Evolutionary conservation across 2,888 invertebrate genomes (phyloP).

Genomic region (Tricholauxania praeusta): DNA sequence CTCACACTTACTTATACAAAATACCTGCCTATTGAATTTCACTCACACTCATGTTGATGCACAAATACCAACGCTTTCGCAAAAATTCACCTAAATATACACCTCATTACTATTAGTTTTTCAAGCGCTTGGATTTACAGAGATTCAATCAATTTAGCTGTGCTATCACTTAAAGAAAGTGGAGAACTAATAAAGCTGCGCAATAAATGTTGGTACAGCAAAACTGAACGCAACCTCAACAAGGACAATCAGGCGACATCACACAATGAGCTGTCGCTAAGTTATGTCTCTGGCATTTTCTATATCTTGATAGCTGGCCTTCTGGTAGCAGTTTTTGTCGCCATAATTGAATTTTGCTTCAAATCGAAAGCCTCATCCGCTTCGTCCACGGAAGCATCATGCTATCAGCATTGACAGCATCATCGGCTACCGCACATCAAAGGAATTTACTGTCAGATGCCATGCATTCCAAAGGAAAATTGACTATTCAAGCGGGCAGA

Average conservation of each 20-base stretch:
- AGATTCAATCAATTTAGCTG: constrained; percentile 92
- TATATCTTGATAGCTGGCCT: constrained; percentile 97
- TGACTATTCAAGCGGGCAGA: constrained; percentile 81
- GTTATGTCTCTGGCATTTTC: constrained; percentile 99
- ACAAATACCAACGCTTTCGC: too few relatives aligned
- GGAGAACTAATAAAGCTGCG: constrained; percentile 91
- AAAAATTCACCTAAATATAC: too few relatives aligned
- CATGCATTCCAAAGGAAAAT: constrained; percentile 86
- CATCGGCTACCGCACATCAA: constrained; percentile 66
- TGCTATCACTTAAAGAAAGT: constrained; percentile 88
- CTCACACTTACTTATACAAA: background rate
- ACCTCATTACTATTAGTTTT: too few relatives aligned
- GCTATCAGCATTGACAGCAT: constrained; percentile 61
- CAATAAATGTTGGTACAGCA: constrained; percentile 96
- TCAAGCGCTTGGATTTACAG: constrained; percentile 68
- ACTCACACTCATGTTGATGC: too few relatives aligned
- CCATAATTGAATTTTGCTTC: constrained; percentile 94
- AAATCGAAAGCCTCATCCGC: constrained; percentile 71
- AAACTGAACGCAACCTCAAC: constrained; percentile 77
- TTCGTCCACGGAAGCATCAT: constrained; percentile 49
- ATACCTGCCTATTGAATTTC: too few relatives aligned
- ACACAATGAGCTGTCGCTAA: constrained; percentile 90
- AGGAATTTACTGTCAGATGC: constrained; percentile 87
- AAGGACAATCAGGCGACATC: constrained; percentile 80
- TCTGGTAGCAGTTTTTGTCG: constrained; percentile 89